These are phyloP conservation scores for Zoanthus sociatus DNA, from an alignment of 92 coral and sea anemone species.

Conservation along the genomic window DNA sequence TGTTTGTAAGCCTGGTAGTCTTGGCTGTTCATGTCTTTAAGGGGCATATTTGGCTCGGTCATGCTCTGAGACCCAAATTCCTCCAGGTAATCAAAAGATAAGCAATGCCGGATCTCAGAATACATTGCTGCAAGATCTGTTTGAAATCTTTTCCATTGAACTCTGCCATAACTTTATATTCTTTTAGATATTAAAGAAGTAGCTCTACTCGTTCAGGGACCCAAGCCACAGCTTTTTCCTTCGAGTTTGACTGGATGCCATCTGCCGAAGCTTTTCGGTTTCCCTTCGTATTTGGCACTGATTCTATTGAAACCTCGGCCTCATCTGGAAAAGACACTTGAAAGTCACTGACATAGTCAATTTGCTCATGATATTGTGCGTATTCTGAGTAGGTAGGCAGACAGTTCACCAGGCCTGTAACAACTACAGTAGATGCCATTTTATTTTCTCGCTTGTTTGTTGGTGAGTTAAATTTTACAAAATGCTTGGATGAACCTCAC, in stretches of 20 bases:
- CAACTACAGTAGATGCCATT: slow-evolving; percentile 4
- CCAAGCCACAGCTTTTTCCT: slow-evolving; percentile 31
- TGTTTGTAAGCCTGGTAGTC: slow-evolving; percentile 50
- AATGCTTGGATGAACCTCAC: slow-evolving; percentile 13
- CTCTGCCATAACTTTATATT: slow-evolving; percentile 50
- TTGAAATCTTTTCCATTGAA: slow-evolving; percentile 45
- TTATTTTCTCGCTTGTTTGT: slow-evolving; percentile 9
- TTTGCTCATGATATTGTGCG: slow-evolving; percentile 21
- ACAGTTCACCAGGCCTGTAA: slow-evolving; percentile 21
- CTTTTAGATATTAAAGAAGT: slow-evolving; percentile 43
- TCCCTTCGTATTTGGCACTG: background rate
- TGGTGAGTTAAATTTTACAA: slow-evolving; percentile 20
- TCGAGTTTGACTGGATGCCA: slow-evolving; percentile 10
- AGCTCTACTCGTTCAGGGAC: slow-evolving; percentile 44
- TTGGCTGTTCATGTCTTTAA: slow-evolving; percentile 51
- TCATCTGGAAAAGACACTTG: slow-evolving; percentile 1
- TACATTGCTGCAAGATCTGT: slow-evolving; percentile 56
- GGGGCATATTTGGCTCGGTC: slow-evolving; percentile 49
- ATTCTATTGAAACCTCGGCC: slow-evolving; percentile 11
- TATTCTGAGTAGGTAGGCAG: slow-evolving; percentile 11
- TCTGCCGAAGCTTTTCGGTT: background rate
- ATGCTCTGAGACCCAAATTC: slow-evolving; percentile 55
- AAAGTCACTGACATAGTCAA: slow-evolving; percentile 27
- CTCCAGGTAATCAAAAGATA: slow-evolving; percentile 52
- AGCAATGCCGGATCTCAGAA: slow-evolving; percentile 49